Percentiles rank a stretch among this genome's conserved stretches.
phyloP scores from a whole-genome alignment of 2,113 vertebrate species.

The Tupaia chinensis region DNA sequence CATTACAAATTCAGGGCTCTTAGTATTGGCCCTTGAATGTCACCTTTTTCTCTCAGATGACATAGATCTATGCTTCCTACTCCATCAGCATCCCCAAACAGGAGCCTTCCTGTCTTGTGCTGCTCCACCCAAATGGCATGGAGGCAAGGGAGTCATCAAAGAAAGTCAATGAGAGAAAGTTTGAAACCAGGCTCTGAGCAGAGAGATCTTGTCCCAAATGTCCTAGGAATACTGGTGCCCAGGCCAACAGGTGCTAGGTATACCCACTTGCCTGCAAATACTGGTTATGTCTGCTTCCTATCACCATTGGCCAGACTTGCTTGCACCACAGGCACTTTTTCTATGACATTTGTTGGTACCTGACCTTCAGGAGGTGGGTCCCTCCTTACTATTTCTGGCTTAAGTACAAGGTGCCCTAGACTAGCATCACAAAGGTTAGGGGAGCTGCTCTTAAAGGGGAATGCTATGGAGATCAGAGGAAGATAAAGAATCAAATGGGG shows the following conservation, averaged over 20 bases:
- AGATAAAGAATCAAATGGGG: not conserved
- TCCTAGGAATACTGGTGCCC: not conserved
- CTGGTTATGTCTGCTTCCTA: not conserved
- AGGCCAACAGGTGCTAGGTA: not conserved
- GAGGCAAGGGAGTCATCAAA: not conserved
- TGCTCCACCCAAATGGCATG: not conserved
- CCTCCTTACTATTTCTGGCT: not conserved
- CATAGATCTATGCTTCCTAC: not conserved
- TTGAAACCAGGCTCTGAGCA: not conserved
- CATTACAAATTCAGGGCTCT: not conserved
- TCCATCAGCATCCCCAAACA: not conserved
- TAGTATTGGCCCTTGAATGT: not conserved
- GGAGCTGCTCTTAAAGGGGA: not conserved
- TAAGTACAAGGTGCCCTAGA: not conserved
- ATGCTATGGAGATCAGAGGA: not conserved
- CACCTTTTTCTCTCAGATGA: not conserved
- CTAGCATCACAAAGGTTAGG: not conserved
- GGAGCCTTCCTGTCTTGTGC: not conserved
- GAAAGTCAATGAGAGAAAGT: not conserved
- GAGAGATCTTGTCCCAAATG: not conserved
- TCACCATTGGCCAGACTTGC: not conserved
- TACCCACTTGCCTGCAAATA: not conserved
- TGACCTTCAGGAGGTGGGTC: not conserved
- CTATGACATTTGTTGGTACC: not conserved
- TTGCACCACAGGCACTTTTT: slow-evolving; percentile 19